Evolutionary conservation across 2,888 invertebrate species (phyloP), one percentile per base, ranked within the genome.

Genomic region (Pogonocherus hispidulus): DNA sequence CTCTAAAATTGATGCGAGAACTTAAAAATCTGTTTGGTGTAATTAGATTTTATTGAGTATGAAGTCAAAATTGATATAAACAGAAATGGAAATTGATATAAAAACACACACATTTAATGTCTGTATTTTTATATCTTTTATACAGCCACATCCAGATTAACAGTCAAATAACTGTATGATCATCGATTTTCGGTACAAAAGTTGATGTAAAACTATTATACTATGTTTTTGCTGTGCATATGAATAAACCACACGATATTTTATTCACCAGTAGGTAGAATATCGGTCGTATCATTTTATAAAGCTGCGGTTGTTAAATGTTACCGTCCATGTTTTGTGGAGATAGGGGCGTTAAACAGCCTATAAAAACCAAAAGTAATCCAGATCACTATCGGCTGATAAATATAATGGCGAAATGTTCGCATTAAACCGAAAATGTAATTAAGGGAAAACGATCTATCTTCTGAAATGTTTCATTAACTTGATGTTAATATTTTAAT

Each of bases 311-410:
- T 18, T 20, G 32, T 52, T 32, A 52, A 52, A 52, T 18, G 32
- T 52, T 52, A 52, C 9, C 6, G 32, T 32, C 16, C 52, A 32
- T 52, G 52, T 52, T 52, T 52, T 32, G 52, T 18, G 32, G 18
- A 52, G 41, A 41, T 41, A 41, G 41, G 14, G 5, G 52, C 32
- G 14, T 52, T 52, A 32, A 52, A 32, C 18, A 27, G 18, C 1
- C 9, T 18, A 32, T 52, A 52, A 52, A 52, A 52, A 32, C 18
- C 32, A 32, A 32, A 32, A 52, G 52, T 52, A 32, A 52, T 52
- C 32, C 52, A 52, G 52, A 52, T 52, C 14, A 52, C 16, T 52
- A 27, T 52, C 27, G 27, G 32, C 19, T 52, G 27, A 32, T 52
- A 32, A 52, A 52, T 52, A 52, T 9, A 32, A 32, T 32, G 32